These are phyloP conservation scores for Minunthozetes semirufus DNA, from an alignment of 2,888 invertebrate genomes.

Conservation along the genomic window DNA sequence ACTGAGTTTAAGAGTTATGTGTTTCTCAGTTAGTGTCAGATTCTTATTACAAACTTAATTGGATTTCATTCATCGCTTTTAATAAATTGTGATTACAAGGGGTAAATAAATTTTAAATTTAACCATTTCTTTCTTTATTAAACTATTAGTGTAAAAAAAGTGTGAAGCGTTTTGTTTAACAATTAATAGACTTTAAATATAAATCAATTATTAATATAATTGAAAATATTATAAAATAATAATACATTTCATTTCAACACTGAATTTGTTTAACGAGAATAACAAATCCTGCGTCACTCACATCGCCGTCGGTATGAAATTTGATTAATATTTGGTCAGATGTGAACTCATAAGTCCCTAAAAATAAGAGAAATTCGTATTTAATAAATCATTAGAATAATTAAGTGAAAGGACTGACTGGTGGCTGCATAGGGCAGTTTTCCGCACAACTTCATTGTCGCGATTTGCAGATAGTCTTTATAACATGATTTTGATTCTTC, in stretches of 20 bases:
- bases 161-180: too few relatives aligned
- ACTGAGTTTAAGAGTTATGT: too few relatives aligned
- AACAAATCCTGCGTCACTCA: slow-evolving; percentile 42
- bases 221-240: neutral
- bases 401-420: slow-evolving; percentile 37
- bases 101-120: too few relatives aligned
- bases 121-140: too few relatives aligned
- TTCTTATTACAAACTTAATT: too few relatives aligned
- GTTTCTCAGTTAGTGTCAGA: too few relatives aligned
- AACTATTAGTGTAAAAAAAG: too few relatives aligned
- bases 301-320: slow-evolving; percentile 42
- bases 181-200: too few relatives aligned
- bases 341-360: slow-evolving; percentile 42
- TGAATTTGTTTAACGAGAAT: slow-evolving; percentile 41
- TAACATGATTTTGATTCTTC: slow-evolving; percentile 43
- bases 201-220: neutral
- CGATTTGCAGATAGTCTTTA: slow-evolving; percentile 43
- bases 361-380: neutral
- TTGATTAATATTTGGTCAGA: slow-evolving; percentile 40
- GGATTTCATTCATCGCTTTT: too few relatives aligned
- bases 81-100: too few relatives aligned
- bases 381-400: neutral
- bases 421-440: slow-evolving; percentile 41
- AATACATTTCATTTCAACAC: slow-evolving; percentile 34
- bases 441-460: slow-evolving; percentile 42